Evolutionary conservation across 2,797 vertebrate genomes (phyloP), one percentile per base, ranked within the genome.

Genomic region (Podarcis lilfordi): DNA sequence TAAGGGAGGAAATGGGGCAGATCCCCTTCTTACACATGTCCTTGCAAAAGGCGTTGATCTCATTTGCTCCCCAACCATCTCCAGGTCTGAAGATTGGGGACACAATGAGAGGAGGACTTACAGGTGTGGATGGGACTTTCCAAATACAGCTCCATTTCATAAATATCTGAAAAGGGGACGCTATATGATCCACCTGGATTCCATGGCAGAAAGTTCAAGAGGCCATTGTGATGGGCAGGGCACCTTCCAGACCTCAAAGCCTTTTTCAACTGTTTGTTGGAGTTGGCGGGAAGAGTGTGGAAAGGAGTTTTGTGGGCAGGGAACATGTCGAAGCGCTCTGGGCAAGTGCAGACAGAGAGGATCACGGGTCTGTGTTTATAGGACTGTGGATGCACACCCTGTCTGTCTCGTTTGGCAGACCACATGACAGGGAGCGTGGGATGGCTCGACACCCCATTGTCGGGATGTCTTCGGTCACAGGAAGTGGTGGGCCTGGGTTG

Each of bases 371-470:
- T 0, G 95, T 89, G 74, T 93, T 92, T 29, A 94, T 87, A 50
- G 94, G 93, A 75, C 94, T 96, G 89, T 95, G 95, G 69, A 85
- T 74, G 19, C 94, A 92, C 78, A 80, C 2, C 0, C 85, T 0
- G 0, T 96, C 91, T 0, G 92, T 94, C 84, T 98, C 97, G 0
- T 35, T 5, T 8, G 96, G 95, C 35, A 97, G 96, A 89, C 98
- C 94, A 19, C 97, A 96, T 85, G 97, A 97, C 37, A 97, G 94
- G 2, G 98, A 96, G 90, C 95, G 96, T 92, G 97, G 95, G 89
- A 92, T 0, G 43, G 91, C 75, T 3, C 92, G 85, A 21, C 95
- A 95, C 61, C 85, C 35, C 8, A 88, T 80, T 19, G 61, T 64
- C 0, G 92, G 23, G 15, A 90, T 80, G 0, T 96, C 95, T 87